A percentile compares a stretch with the other conserved stretches of the same genome.
Evolutionary conservation across 2,113 vertebrate genomes (phyloP).

Genomic region (Xiphophorus hellerii): DNA sequence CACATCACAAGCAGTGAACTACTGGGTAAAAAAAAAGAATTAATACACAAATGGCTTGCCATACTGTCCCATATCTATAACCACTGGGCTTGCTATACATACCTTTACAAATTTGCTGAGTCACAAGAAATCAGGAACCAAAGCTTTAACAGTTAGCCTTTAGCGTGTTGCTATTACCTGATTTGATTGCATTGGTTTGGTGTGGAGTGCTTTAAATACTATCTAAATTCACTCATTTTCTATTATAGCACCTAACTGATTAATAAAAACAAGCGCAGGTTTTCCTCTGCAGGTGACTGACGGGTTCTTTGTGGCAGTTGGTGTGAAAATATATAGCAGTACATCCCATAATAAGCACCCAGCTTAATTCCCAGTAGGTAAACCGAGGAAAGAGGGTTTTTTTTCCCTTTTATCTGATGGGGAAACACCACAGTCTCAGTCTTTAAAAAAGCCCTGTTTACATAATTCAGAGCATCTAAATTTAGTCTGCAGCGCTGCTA

Average conservation of each 20-base stretch:
- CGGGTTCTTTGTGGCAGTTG: not conserved
- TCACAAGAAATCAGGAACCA: too few relatives aligned
- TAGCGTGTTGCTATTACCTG: too few relatives aligned
- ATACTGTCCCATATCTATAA: too few relatives aligned
- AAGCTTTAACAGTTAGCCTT: too few relatives aligned
- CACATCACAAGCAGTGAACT: too few relatives aligned
- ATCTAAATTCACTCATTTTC: not conserved
- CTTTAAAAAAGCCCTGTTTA: constrained; percentile 1
- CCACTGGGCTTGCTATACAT: too few relatives aligned
- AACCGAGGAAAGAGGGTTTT: not conserved
- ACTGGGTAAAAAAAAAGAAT: too few relatives aligned
- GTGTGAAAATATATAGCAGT: not conserved
- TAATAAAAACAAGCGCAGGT: not conserved
- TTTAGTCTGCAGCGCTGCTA: constrained; percentile 1
- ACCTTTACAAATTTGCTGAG: too few relatives aligned
- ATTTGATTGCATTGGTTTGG: not conserved
- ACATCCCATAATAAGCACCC: not conserved
- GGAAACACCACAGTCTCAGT: constrained; percentile 2
- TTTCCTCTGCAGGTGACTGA: too few relatives aligned
- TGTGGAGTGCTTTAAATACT: too few relatives aligned
- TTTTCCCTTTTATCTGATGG: not conserved
- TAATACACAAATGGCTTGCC: too few relatives aligned
- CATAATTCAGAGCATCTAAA: not conserved
- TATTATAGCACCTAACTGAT: not conserved
- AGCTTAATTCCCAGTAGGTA: not conserved